Percentiles rank a stretch among this genome's conserved stretches.
Evolutionary conservation across 2,797 vertebrate genomes (phyloP).

Genomic region (Sandelia bainsii): DNA sequence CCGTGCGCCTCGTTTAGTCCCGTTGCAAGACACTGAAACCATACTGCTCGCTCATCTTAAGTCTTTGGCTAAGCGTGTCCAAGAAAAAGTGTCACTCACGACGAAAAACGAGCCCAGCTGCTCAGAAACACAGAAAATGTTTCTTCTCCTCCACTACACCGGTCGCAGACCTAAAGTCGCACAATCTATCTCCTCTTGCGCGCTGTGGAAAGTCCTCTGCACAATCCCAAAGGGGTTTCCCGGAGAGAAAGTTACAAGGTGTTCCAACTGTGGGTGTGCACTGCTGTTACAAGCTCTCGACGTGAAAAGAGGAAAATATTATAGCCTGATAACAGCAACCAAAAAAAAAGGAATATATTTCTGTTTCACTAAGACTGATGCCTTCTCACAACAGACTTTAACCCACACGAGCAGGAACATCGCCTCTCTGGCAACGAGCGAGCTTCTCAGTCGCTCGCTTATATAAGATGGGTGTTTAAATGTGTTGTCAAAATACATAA

Average conservation of each 20-base stretch:
- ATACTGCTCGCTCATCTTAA: slow-evolving; percentile 7
- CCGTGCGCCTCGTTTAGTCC: slow-evolving; percentile 25
- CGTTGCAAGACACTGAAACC: background rate
- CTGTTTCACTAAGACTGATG: slow-evolving; percentile 58
- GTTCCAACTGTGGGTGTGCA: slow-evolving; percentile 17
- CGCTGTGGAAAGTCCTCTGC: slow-evolving; percentile 29
- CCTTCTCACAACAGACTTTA: slow-evolving; percentile 60
- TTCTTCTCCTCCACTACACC: slow-evolving; percentile 1
- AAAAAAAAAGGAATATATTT: slow-evolving; percentile 18
- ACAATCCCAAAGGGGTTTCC: slow-evolving; percentile 11
- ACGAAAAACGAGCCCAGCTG: slow-evolving; percentile 15
- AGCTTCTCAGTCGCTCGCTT: slow-evolving; percentile 34
- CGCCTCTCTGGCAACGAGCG: slow-evolving; percentile 32
- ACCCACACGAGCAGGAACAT: slow-evolving; percentile 28
- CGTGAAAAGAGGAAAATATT: background rate
- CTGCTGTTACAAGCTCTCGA: background rate
- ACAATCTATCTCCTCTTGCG: background rate
- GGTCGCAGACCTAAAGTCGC: background rate
- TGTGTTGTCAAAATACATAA: background rate
- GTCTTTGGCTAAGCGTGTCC: background rate
- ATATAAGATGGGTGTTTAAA: slow-evolving; percentile 48
- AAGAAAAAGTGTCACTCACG: slow-evolving; percentile 10
- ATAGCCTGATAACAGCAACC: slow-evolving; percentile 6
- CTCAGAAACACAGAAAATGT: slow-evolving; percentile 8
- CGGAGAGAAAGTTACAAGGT: slow-evolving; percentile 52